Conservation (phyloP, 2,888 invertebrate genomes). For the Pristionchus mayeri region DNA sequence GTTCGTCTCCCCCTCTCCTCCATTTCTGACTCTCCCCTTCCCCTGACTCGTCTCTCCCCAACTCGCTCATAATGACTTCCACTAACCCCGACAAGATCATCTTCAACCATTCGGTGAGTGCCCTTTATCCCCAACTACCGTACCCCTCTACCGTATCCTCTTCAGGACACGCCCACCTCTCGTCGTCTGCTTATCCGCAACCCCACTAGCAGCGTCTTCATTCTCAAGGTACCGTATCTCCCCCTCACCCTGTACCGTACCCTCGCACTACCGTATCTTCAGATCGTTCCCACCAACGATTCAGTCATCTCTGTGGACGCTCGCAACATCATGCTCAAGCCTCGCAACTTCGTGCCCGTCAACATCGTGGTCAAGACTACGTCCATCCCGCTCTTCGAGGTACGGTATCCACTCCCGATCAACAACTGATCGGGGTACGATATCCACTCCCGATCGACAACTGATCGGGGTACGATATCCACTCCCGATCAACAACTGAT, state of each 20-base stretch:
- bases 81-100: conserved; percentile 45
- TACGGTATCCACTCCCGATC: too few species aligned
- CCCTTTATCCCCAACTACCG: too few species aligned
- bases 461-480: too few species aligned
- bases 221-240: too few species aligned
- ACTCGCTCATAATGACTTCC: neutral
- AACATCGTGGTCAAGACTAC: conserved; percentile 18
- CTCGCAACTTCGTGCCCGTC: conserved; percentile 25
- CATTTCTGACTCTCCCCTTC: conserved; percentile 20
- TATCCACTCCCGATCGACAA: too few species aligned
- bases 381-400: conserved; percentile 26
- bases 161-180: too few species aligned
- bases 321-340: conserved; percentile 13
- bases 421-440: too few species aligned
- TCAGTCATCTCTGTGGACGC: neutral
- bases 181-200: too few species aligned
- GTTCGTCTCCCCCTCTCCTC: neutral
- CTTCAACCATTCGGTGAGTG: conserved; percentile 44
- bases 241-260: neutral
- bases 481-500: too few species aligned
- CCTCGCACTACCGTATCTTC: conserved; percentile 18
- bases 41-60: neutral
- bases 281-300: conserved; percentile 4
- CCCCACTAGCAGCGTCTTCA: too few species aligned
- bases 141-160: too few species aligned